Base-by-base conservation (phyloP, 1,140 invertebrate species). In the Penaeus japonicus region DNA sequence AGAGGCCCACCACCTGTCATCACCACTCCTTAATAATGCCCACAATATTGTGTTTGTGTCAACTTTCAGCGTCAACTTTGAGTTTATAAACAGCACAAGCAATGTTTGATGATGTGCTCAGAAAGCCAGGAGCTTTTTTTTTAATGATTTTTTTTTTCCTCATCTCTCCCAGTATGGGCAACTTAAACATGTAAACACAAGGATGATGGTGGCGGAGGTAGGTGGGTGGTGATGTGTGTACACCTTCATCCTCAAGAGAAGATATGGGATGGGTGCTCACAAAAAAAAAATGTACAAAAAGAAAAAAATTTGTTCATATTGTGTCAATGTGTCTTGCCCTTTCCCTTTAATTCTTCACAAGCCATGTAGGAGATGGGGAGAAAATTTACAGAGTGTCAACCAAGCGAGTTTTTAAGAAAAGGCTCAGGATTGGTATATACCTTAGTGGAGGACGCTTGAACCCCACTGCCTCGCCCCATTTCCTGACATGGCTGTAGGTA, bases 211-310 rank as follows among this genome's bases (percentile, higher is more conserved):
- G 85, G 54, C 73, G 78, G 86, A 62, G 27, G 79, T 47, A 59
- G 80, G 85, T 57, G 87, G 87, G 87, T 75, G 81, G 87, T 84
- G 87, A 88, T 88, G 87, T 80, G 85, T 88, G 87, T 88, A 88
- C 79, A 88, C 87, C 87, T 88, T 77, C 59, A 88, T 84, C 87
- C 87, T 88, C 87, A 82, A 55, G 57, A 81, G 87, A 88, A 88
- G 35, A 88, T n/a, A 77, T 83, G 87, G 87, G 87, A 80, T 88
- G 87, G 87, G 87, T 88, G 87, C 87, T 88, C 87, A 88, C 87
- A 88, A 88, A 88, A 86, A 88, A 88, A 88, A 88, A 88, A 88
- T 88, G 87, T 88, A 88, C 87, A 88, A 88, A 88, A 88, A 83
- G 80, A 84, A 88, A 88, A 88, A 88, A 88, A 87, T 87, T 83